phyloP scores from a whole-genome alignment of 2,113 vertebrate genomes.

The Anolis sagrei region DNA sequence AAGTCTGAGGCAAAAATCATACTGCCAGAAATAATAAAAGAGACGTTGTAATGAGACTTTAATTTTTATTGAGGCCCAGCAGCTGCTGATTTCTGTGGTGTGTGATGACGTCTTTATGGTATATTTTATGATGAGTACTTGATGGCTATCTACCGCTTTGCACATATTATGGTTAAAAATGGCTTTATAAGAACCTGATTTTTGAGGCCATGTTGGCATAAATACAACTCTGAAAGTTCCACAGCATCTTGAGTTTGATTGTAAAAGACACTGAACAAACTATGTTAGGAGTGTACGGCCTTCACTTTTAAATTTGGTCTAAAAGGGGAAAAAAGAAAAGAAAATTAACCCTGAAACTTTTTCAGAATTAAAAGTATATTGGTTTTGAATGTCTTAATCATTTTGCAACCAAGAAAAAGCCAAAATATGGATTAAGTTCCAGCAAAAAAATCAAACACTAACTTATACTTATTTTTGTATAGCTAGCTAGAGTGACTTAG shows the following conservation, averaged over 20 bases:
- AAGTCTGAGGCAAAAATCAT: slow-evolving; percentile 30
- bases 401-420: neutral
- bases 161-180: slow-evolving; percentile 39
- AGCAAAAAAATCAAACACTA: neutral
- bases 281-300: neutral
- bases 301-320: neutral
- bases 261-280: slow-evolving; percentile 13
- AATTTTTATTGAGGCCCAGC: slow-evolving; percentile 38
- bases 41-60: slow-evolving; percentile 40
- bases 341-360: neutral
- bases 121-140: slow-evolving; percentile 44
- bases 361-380: slow-evolving; percentile 16
- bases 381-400: slow-evolving; percentile 2
- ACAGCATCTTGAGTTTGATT: slow-evolving; percentile 26
- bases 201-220: slow-evolving; percentile 9
- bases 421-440: neutral
- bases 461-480: neutral
- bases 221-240: slow-evolving; percentile 28
- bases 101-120: slow-evolving; percentile 32
- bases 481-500: neutral
- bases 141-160: slow-evolving; percentile 41
- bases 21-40: slow-evolving; percentile 35
- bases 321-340: slow-evolving; percentile 1
- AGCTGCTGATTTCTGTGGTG: slow-evolving; percentile 39
- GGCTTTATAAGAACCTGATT: slow-evolving; percentile 26